These are phyloP conservation scores for Spea bombifrons DNA, from an alignment of 2,113 vertebrate genomes.

Conservation along the genomic window DNA sequence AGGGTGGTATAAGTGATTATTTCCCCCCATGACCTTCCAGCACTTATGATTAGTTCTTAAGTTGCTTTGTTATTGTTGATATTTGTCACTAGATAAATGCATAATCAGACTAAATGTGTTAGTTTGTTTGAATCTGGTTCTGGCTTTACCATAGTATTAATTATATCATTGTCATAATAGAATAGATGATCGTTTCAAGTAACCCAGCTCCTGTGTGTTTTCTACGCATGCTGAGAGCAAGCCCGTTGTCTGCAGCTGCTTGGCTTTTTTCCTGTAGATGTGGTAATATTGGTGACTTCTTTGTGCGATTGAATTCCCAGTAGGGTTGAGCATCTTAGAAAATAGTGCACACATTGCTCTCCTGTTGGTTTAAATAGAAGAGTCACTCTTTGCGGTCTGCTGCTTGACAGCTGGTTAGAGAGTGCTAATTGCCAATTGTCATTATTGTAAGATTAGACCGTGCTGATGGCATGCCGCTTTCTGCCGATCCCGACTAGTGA, in stretches of 20 bases:
- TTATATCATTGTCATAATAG: not conserved
- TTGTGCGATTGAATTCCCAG: constrained; percentile 42
- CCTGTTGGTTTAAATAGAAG: constrained; percentile 40
- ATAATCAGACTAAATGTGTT: too few relatives aligned
- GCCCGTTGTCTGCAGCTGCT: constrained; percentile 18
- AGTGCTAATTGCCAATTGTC: constrained; percentile 47
- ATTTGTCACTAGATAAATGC: too few relatives aligned
- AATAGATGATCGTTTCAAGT: not conserved
- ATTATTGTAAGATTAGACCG: constrained; percentile 42
- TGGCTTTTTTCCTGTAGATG: constrained; percentile 17
- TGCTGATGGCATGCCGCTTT: constrained; percentile 43
- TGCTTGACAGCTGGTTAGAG: constrained; percentile 44
- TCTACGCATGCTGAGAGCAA: constrained; percentile 9
- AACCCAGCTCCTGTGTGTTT: not conserved
- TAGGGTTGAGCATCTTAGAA: constrained; percentile 25
- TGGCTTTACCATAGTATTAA: not conserved
- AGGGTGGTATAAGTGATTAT: too few relatives aligned
- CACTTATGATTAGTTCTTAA: too few relatives aligned
- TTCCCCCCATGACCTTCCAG: too few relatives aligned
- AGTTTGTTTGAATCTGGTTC: not conserved
- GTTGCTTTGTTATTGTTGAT: too few relatives aligned
- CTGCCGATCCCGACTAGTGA: constrained; percentile 27
- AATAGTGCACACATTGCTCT: constrained; percentile 37
- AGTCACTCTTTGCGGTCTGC: constrained; percentile 44
- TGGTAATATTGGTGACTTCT: constrained; percentile 38